Evolutionary conservation across 2,888 invertebrate genomes (phyloP), one percentile per base, ranked within the genome.

Genomic region (Polydrusus tereticollis): DNA sequence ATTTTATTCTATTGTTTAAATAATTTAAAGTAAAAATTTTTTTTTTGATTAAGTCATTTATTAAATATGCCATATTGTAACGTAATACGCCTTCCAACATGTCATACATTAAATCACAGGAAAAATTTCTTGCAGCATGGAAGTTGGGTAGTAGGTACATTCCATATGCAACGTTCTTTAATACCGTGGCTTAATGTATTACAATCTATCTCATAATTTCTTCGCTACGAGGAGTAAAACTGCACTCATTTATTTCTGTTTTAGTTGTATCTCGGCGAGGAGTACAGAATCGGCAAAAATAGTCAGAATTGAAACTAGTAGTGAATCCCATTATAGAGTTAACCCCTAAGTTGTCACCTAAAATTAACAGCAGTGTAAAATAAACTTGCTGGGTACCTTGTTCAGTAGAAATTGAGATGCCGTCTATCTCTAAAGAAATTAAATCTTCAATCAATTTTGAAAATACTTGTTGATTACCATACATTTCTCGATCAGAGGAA

Each of bases 401-500:
- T 14, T 14, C 10, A 14, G 12, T 62, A 1, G 3, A 8, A 8
- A 72, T 21, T 10, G 14, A 14, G 10, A 68, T 60, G 1, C 68
- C 72, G 14, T 68, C 55, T 26, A n/a, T 18, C 50, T 72, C 72
- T 38, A 72, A 68, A n/a, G 12, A 55, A 1, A n/a, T 16, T 16
- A 72, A 26, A 45, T 68, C 68, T 4, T 72, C 26, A 36, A 72
- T 45, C 33, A 72, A n/a, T 4, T 38, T 62, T 14, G 12, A 6
- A 52, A 72, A 68, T 20, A 68, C 14, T 29, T 43, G 23, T 62
- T 26, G 33, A 58, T 69, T 63, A 0, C 52, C 38, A 52, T 52
- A 20, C 8, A 0, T 50, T 8, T 6, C 45, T 60, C 68, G 5
- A 50, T 72, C 72, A 16, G 38, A 38, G 4, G 68, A 6, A 55